These are phyloP conservation scores for Argya squamiceps DNA, from an alignment of 2,797 vertebrate species.

Conservation along the genomic window DNA sequence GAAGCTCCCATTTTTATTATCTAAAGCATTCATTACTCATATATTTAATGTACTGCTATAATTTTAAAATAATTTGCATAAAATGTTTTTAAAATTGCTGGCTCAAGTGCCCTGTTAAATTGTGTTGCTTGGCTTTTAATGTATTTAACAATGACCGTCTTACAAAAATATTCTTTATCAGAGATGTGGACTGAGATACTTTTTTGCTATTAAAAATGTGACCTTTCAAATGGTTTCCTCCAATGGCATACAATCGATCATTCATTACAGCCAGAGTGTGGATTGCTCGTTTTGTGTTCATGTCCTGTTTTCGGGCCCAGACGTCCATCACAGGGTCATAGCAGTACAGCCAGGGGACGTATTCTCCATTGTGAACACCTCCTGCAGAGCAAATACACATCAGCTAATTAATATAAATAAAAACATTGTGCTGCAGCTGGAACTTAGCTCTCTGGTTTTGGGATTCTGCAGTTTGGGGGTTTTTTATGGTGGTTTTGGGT, in stretches of 20 bases:
- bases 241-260: slow-evolving; percentile 96
- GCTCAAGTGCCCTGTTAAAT: slow-evolving; percentile 72
- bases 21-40: slow-evolving; percentile 78
- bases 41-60: slow-evolving; percentile 75
- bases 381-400: slow-evolving; percentile 77
- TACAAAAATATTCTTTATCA: slow-evolving; percentile 62
- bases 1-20: slow-evolving; percentile 73
- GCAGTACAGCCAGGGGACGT: slow-evolving; percentile 99
- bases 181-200: slow-evolving; percentile 40
- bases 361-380: slow-evolving; percentile 98
- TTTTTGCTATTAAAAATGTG: slow-evolving; percentile 60
- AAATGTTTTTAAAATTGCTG: slow-evolving; percentile 67
- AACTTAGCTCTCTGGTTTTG: background rate
- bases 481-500: background rate
- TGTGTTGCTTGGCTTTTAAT: slow-evolving; percentile 60
- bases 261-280: slow-evolving; percentile 97
- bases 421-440: background rate
- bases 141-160: slow-evolving; percentile 63
- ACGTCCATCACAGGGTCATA: slow-evolving; percentile 98
- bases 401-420: background rate
- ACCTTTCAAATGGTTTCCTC: slow-evolving; percentile 99
- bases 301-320: slow-evolving; percentile 98
- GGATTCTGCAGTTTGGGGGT: background rate
- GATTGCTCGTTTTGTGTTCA: slow-evolving; percentile 99
- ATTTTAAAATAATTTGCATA: slow-evolving; percentile 77